A percentile compares a stretch with the other conserved stretches of the same genome.
Conservation (phyloP, 2,888 invertebrate species). For the Drymonia ruficornis region DNA sequence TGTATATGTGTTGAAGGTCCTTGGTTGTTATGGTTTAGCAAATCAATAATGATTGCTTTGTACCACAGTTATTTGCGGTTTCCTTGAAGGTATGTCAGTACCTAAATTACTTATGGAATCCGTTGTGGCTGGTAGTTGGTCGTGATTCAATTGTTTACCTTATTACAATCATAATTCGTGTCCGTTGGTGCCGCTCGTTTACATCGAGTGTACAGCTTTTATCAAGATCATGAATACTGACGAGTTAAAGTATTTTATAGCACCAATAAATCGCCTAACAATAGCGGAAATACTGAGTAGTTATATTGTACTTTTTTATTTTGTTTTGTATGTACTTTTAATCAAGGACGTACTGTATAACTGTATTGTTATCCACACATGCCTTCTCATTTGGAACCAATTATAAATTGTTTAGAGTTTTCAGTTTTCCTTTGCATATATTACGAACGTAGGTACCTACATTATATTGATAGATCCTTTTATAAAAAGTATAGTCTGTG, state of each 20-base stretch:
- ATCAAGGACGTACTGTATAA: background rate
- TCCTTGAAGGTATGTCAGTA: background rate
- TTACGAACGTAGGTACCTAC: too few species aligned
- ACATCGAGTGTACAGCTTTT: constrained; percentile 39
- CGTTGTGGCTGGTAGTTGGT: constrained; percentile 26
- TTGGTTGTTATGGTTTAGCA: background rate
- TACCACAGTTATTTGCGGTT: constrained; percentile 1
- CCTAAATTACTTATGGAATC: background rate
- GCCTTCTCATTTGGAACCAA: too few species aligned
- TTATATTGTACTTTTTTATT: background rate
- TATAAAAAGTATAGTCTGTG: too few species aligned
- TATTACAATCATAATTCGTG: constrained; percentile 56
- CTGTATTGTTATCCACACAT: too few species aligned
- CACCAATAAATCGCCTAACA: background rate
- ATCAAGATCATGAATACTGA: constrained; percentile 24
- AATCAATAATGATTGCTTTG: background rate
- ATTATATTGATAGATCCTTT: too few species aligned
- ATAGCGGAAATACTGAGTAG: too few species aligned
- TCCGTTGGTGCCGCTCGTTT: constrained; percentile 58
- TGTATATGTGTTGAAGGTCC: background rate
- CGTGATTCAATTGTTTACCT: constrained; percentile 70
- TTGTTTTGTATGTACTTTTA: background rate
- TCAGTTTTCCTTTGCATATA: too few species aligned
- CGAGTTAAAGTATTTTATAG: constrained; percentile 1
- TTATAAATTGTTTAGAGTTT: too few species aligned